Base-by-base conservation (phyloP, 2,113 vertebrate species). In the Quiscalus mexicanus region DNA sequence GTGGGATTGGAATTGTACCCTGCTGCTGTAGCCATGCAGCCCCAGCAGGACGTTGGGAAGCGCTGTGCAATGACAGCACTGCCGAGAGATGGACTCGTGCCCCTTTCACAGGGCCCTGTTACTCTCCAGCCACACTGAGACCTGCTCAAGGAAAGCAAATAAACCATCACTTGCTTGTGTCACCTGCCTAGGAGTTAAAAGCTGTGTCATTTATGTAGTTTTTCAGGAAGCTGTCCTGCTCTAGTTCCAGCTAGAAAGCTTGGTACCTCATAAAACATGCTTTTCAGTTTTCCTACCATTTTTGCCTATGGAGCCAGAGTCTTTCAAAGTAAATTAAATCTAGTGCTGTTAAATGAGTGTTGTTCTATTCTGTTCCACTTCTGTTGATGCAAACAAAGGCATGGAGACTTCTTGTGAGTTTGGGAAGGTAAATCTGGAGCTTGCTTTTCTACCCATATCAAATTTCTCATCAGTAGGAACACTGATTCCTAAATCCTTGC, bases 81-180 rank as follows among this genome's bases (percentile, higher is more conserved):
- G 35, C 47, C 68, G 22, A 64, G 37, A 25, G 19, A 11, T 20
- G 24, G 0, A 3, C 13, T 11, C 39, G 9, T 24, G 1, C 24
- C 22, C n/a, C 13, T 10, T 12, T 6, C 19, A 27, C 41, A 20
- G 30, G 18, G 56, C 7, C 23, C 35, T 24, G 5, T 5, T 55
- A 28, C 50, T 86, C 42, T 87, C 13, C 63, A 52, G 42, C 69
- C 47, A 45, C 42, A 63, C 78, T 23, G 23, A 12, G 20, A 58
- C 82, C 92, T 94, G 87, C 94, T 93, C 77, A 80, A 67, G 30
- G 63, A 35, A 71, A 82, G 67, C 70, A 78, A 47, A 37, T 70
- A 45, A 92, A 80, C 56, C 33, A 84, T 73, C 33, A 44, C 74
- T 89, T 88, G n/a, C 24, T 64, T 60, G 30, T 87, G 64, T 56